Conservation (phyloP, 2,797 vertebrate species). For the Gymnoscopelus microlampas region DNA sequence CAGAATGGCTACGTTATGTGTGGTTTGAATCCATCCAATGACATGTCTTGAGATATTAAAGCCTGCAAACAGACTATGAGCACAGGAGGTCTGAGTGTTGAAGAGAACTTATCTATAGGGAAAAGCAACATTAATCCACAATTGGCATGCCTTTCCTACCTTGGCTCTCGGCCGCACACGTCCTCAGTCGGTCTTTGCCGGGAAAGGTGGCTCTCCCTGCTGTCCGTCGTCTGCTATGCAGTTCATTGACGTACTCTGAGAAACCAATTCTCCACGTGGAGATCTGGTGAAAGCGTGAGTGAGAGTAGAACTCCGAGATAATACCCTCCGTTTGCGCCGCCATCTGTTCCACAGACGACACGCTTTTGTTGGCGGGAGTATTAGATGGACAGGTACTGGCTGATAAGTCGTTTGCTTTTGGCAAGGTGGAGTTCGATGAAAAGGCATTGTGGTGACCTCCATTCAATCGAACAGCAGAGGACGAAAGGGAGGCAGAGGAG, state of each 20-base stretch:
- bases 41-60: neutral
- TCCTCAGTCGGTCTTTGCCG: conserved; percentile 93
- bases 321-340: conserved; percentile 77
- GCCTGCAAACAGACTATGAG: neutral
- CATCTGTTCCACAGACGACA: conserved; percentile 61
- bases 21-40: neutral
- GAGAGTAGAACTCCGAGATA: conserved; percentile 96
- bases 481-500: conserved; percentile 51
- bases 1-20: too few relatives aligned
- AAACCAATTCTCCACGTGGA: conserved; percentile 94
- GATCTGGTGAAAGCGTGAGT: conserved; percentile 96
- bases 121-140: neutral
- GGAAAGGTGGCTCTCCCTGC: conserved; percentile 82
- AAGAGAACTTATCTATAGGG: neutral
- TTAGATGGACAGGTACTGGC: conserved; percentile 25
- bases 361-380: conserved; percentile 29
- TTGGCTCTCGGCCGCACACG: conserved; percentile 69
- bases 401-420: conserved; percentile 24
- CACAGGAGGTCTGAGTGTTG: neutral
- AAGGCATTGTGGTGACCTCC: conserved; percentile 73
- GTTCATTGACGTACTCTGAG: conserved; percentile 92
- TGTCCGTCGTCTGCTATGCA: conserved; percentile 84
- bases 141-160: conserved; percentile 33
- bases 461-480: conserved; percentile 68
- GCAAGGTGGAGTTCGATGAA: conserved; percentile 42